Percentiles rank a stretch among this genome's conserved stretches.
Conservation (phyloP, 2,113 vertebrate species). For the Varanus salvator region DNA sequence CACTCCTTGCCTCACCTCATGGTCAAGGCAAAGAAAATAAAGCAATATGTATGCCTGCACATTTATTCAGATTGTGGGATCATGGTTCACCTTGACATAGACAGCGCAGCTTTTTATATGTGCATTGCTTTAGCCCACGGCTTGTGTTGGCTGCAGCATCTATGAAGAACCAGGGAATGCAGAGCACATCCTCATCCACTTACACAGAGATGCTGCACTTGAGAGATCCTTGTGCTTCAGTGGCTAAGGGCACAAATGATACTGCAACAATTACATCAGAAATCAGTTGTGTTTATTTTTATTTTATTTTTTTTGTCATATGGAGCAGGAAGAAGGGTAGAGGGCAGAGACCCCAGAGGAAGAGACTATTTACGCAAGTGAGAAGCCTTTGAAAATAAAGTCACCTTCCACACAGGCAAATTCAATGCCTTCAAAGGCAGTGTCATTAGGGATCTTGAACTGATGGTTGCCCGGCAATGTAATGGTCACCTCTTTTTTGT, state of each 20-base stretch:
- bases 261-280: slow-evolving; percentile 53
- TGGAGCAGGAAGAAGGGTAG: slow-evolving; percentile 9
- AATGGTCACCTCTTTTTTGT: slow-evolving; percentile 71
- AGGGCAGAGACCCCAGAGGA: not conserved
- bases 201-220: not conserved
- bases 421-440: slow-evolving; percentile 67
- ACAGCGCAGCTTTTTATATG: not conserved
- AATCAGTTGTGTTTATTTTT: slow-evolving; percentile 24
- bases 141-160: not conserved
- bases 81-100: too few relatives aligned
- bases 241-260: not conserved
- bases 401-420: slow-evolving; percentile 72
- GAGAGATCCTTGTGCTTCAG: not conserved
- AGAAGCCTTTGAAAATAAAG: slow-evolving; percentile 70
- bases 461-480: slow-evolving; percentile 68
- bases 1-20: not conserved
- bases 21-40: not conserved
- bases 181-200: too few relatives aligned
- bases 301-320: not conserved
- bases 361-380: slow-evolving; percentile 65
- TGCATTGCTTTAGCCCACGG: not conserved
- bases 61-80: not conserved
- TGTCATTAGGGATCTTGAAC: slow-evolving; percentile 78
- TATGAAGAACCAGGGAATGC: not conserved
- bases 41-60: not conserved